Percentiles rank a stretch among this genome's conserved stretches.
Evolutionary conservation across 1,140 invertebrate species (phyloP).

Genomic region (Penaeus japonicus): DNA sequence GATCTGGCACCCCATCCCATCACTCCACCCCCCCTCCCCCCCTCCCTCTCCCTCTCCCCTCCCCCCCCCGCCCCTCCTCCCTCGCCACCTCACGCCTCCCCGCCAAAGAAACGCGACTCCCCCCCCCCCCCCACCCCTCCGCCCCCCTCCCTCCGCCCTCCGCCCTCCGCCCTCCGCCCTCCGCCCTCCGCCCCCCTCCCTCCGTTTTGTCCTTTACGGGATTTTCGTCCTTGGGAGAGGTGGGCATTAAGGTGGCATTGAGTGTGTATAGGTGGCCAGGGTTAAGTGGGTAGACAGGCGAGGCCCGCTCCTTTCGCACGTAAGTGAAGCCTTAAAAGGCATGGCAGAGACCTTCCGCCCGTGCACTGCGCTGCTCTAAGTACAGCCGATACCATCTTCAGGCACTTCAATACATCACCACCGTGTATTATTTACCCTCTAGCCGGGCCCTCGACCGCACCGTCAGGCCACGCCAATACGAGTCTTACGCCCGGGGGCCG

Average conservation of each 20-base stretch:
- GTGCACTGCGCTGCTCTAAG: conserved; percentile 49
- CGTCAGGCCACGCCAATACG: not conserved
- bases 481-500: not conserved
- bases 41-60: too few relatives aligned
- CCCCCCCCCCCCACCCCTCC: too few relatives aligned
- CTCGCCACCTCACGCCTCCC: too few relatives aligned
- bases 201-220: too few relatives aligned
- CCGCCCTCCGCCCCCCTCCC: too few relatives aligned
- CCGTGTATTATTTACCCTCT: conserved; percentile 37
- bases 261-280: not conserved
- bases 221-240: too few relatives aligned
- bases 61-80: too few relatives aligned
- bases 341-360: conserved; percentile 38
- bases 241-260: not conserved
- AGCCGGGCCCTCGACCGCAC: conserved; percentile 16
- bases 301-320: conserved; percentile 42
- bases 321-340: conserved; percentile 51
- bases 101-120: too few relatives aligned
- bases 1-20: too few relatives aligned
- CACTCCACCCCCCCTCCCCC: too few relatives aligned
- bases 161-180: too few relatives aligned
- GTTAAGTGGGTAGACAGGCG: conserved; percentile 16
- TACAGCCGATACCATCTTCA: conserved; percentile 52
- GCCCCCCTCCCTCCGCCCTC: too few relatives aligned
- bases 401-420: conserved; percentile 56